Evolutionary conservation across 2,797 vertebrate genomes (phyloP).

Genomic region (Smutsia gigantea): DNA sequence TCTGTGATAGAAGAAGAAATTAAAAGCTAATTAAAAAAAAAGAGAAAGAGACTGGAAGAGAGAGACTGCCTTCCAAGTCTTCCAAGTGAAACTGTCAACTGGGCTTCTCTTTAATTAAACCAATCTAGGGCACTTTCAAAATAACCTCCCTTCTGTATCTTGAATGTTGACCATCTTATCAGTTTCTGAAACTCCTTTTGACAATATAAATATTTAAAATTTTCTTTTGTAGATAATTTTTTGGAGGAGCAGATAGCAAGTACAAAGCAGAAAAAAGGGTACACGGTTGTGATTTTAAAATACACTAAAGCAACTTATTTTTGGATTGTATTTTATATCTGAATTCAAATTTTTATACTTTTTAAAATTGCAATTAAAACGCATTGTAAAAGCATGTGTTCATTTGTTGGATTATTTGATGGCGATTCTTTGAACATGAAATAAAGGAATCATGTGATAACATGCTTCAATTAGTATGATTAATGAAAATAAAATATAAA

Average conservation of each 20-base stretch:
- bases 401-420: neutral
- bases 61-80: neutral
- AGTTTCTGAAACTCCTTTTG: neutral
- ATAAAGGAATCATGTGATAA: neutral
- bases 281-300: neutral
- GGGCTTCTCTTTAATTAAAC: neutral
- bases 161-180: neutral
- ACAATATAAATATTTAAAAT: neutral
- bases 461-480: neutral
- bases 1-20: neutral
- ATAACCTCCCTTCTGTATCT: neutral
- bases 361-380: slow-evolving; percentile 24
- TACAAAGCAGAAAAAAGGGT: neutral
- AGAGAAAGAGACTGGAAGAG: neutral
- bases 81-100: neutral
- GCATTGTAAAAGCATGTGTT: neutral
- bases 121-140: neutral
- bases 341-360: neutral
- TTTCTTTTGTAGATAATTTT: neutral
- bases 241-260: neutral
- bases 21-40: neutral
- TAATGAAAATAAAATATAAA: neutral
- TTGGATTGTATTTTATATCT: neutral
- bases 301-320: neutral
- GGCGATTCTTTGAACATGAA: neutral